These are phyloP conservation scores for Arctocebus calabarensis DNA, from an alignment of 2,797 vertebrate genomes.

Conservation along the genomic window DNA sequence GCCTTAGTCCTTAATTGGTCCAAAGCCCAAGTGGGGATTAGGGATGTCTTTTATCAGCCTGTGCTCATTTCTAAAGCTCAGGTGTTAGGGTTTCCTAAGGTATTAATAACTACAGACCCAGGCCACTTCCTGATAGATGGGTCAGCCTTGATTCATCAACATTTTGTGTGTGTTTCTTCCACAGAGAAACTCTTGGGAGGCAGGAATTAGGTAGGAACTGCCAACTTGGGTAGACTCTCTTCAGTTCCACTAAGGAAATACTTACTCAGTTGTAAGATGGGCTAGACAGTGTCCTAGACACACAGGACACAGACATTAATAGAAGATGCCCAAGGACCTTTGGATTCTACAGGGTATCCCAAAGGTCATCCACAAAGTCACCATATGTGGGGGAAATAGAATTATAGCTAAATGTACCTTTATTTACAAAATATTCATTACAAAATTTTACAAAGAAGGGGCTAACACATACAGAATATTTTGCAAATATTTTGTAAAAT, in stretches of 20 bases:
- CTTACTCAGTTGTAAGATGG: not conserved
- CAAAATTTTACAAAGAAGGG: too few relatives aligned
- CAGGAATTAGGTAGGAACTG: constrained; percentile 3
- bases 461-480: too few relatives aligned
- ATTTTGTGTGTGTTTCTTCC: not conserved
- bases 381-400: too few relatives aligned
- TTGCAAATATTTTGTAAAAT: too few relatives aligned
- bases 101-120: not conserved
- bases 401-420: too few relatives aligned
- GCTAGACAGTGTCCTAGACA: not conserved
- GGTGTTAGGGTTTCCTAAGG: not conserved
- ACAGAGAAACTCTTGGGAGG: not conserved
- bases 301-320: not conserved
- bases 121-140: not conserved
- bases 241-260: not conserved
- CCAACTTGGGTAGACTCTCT: not conserved
- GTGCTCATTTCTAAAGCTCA: not conserved
- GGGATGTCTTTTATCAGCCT: constrained; percentile 25
- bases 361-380: too few relatives aligned
- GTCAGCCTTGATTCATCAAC: not conserved
- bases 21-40: not conserved
- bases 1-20: not conserved
- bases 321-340: not conserved
- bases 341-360: not conserved
- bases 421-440: too few relatives aligned